Base-by-base conservation (phyloP, 2,888 invertebrate species). In the Pyrrhia umbra region DNA sequence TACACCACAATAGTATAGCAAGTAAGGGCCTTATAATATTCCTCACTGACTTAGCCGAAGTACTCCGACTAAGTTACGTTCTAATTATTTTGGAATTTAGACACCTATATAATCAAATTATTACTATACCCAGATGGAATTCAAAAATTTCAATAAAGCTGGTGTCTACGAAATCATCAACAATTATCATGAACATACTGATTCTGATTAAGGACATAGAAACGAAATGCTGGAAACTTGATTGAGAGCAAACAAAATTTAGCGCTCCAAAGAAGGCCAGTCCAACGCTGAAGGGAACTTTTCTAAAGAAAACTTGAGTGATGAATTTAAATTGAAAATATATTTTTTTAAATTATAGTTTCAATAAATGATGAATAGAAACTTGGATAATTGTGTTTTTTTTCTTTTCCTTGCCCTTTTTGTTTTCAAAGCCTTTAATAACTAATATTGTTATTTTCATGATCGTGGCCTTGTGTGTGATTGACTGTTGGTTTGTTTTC, bases 121-220 rank as follows among this genome's bases (percentile, higher is more conserved):
- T 67, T 67, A 18, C 25, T 47, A 23, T 43, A 27, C 4, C 40
- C 68, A 67, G 67, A 59, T 67, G 67, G 52, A 68, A n/a, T 6
- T 51, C 25, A 47, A 9, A 34, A 23, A 15, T 27, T 5, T 1
- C 1, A 45, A 50, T 15, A 46, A n/a, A 21, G 18, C 0, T 25
- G n/a, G 39, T 60, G 8, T 60, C 20, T 49, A 2, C 25, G 52
- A 68, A 43, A 60, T 67, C 43, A 18, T 67, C 10, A 6, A 9
- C 23, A 39, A 54, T 23, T 67, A 67, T 21, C 3, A 42, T 15
- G n/a, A 6, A 0, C 9, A 37, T 6, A 37, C 9, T 27, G 59
- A 59, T 4, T 13, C 50, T 9, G 51, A 67, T 16, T 67, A 27
- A 59, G 6, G 8, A 34, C 4, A 16, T n/a, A 21, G 5, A 16